Evolutionary conservation across 2,888 invertebrate genomes (phyloP), one percentile per base, ranked within the genome.

Genomic region (Acrobeloides nanus): DNA sequence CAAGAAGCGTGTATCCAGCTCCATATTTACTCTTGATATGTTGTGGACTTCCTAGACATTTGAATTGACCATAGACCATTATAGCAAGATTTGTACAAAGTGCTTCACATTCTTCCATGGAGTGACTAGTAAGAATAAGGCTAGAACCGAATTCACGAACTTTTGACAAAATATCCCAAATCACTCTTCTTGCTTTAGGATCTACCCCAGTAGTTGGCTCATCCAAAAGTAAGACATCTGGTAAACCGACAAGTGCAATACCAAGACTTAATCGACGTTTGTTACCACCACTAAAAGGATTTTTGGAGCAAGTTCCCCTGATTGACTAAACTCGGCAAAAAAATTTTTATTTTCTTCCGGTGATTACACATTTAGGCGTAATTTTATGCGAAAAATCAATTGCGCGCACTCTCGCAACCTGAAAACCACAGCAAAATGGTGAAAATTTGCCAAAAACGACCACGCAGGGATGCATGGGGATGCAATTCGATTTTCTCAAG

Each of bases 51-150:
- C 86, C 86, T 32, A 86, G 78, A 68, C 86, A 86, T 55, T 82
- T 80, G 59, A 86, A 77, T 65, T 80, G 78, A 0, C 87, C 87
- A 29, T 77, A 77, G 0, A 82, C 81, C 85, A 87, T 82, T 50
- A 87, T 85, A 2, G 82, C 85, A 55, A 87, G 76, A 48, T 85
- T 80, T 43, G 81, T 80, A 74, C 87, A 87, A 17, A 87, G 79
- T 25, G 83, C 83, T 72, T 87, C 87, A 77, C 86, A 87, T 77
- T 87, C 87, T 73, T 87, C 86, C 86, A 87, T 86, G 66, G 86
- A 86, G 74, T 84, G 84, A 1, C 83, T 83, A 10, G 84, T 82
- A 50, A 84, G 77, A 59, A 84, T 77, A 53, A 84, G 76, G 2
- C 83, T 78, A 57, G 81, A 80, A 4, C 80, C 79, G 3, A 62